phyloP scores from a whole-genome alignment of 1,140 invertebrate species.

The Batillaria attramentaria region DNA sequence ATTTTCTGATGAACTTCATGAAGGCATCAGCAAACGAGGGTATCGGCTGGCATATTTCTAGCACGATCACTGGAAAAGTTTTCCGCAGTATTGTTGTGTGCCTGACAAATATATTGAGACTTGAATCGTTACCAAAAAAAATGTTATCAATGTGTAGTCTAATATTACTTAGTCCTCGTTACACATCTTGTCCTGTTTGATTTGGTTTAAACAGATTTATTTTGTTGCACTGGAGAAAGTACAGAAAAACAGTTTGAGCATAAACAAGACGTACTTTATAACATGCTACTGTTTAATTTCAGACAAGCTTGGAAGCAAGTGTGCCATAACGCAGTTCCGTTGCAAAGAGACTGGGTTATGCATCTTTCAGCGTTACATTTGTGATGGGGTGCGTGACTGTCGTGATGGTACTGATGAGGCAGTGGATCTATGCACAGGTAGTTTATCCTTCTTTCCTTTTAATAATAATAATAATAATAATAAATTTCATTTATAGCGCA shows the following conservation, averaged over 20 bases:
- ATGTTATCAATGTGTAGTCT: neutral
- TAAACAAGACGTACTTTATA: too few species aligned
- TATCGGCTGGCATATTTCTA: neutral
- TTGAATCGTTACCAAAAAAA: neutral
- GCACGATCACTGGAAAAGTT: neutral
- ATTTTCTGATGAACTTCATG: too few species aligned
- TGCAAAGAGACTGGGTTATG: conserved; percentile 36
- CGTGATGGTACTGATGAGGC: conserved; percentile 44
- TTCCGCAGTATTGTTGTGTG: too few species aligned
- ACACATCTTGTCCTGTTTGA: neutral
- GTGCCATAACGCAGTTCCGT: conserved; percentile 37
- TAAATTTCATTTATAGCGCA: too few species aligned
- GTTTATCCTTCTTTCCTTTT: too few species aligned
- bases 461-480: too few species aligned
- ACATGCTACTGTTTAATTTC: conserved; percentile 9
- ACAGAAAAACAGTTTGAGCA: too few species aligned
- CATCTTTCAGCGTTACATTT: conserved; percentile 41
- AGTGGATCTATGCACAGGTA: conserved; percentile 31
- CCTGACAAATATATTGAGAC: too few species aligned
- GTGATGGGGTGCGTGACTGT: conserved; percentile 43
- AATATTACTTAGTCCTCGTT: neutral
- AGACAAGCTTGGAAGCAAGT: conserved; percentile 24
- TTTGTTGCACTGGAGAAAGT: too few species aligned
- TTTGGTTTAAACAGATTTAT: too few species aligned
- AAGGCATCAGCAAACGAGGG: too few species aligned